Conservation (phyloP, 2,888 invertebrate species). For the Leucozona laternaria region DNA sequence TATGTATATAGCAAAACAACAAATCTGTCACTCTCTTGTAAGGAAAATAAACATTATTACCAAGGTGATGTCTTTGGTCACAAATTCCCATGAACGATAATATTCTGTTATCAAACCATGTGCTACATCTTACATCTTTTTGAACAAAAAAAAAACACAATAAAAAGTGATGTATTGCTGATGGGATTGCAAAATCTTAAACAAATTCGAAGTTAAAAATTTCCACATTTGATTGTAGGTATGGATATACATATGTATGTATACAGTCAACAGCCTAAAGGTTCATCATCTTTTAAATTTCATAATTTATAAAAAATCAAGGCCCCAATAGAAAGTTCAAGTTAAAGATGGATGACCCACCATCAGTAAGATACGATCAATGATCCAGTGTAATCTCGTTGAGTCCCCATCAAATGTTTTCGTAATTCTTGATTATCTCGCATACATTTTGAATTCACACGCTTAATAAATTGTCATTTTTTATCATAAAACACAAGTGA, state of each 20-base stretch:
- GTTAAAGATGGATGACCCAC: neutral
- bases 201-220: neutral
- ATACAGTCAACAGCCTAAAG: neutral
- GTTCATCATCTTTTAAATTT: neutral
- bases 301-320: neutral
- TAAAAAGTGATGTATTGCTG: neutral
- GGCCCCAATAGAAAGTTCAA: neutral
- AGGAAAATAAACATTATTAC: neutral
- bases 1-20: neutral
- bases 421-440: too few species aligned
- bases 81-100: neutral
- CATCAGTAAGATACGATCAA: neutral
- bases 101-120: slow-evolving; percentile 1
- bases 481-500: too few species aligned
- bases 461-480: too few species aligned
- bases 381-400: too few species aligned
- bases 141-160: neutral
- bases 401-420: neutral
- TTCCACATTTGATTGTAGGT: neutral
- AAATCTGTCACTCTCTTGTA: neutral
- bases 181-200: neutral
- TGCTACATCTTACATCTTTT: neutral
- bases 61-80: neutral
- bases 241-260: neutral
- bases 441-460: too few species aligned